Base-by-base conservation (phyloP, 2,113 vertebrate species). In the Callospermophilus lateralis region DNA sequence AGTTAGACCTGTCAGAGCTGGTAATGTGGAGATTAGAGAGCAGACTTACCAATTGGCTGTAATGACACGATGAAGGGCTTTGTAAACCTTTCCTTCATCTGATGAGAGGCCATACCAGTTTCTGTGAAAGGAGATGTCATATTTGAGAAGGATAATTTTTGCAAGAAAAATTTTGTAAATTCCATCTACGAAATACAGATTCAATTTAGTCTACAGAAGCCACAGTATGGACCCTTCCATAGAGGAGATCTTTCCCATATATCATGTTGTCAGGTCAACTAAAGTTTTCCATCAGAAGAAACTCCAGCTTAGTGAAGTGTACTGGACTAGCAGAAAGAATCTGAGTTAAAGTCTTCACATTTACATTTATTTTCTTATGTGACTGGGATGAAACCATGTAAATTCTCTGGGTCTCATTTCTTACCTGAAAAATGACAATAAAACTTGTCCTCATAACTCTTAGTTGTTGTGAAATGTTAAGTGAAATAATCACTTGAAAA, bases 401-500 rank as follows among this genome's bases (percentile, higher is more conserved):
- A 68, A 79, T 76, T 94, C 65, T n/a, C 48, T 61, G 11, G 13
- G 24, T 79, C 80, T 90, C 67, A 22, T 85, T 80, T 93, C 63
- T 92, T 67, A 39, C 70, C 81, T 88, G 24, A 2, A 89, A 88
- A 85, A 55, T 39, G 13, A 73, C 83, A 58, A 77, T 94, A 67
- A 95, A 97, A 77, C 19, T 20, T 86, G 26, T 24, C 48, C 24
- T 88, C 24, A 9, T 34, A 28, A 30, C 13, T 20, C 78, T 84
- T 73, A 70, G 42, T 13, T 90, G 4, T 55, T 79, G 10, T 58
- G n/a, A 79, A 63, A 20, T 58, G 55, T 45, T 58, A 78, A 90
- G 42, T n/a, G 70, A 80, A 19, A 85, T 19, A 67, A 89, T 95
- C 28, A 81, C 34, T 28, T 89, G 77, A 77, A 95, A 89, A 87